Percentiles rank a stretch among this genome's conserved stretches.
These are phyloP conservation scores for Psylliodes chrysocephalus DNA, from an alignment of 2,888 invertebrate genomes.

Conservation along the genomic window DNA sequence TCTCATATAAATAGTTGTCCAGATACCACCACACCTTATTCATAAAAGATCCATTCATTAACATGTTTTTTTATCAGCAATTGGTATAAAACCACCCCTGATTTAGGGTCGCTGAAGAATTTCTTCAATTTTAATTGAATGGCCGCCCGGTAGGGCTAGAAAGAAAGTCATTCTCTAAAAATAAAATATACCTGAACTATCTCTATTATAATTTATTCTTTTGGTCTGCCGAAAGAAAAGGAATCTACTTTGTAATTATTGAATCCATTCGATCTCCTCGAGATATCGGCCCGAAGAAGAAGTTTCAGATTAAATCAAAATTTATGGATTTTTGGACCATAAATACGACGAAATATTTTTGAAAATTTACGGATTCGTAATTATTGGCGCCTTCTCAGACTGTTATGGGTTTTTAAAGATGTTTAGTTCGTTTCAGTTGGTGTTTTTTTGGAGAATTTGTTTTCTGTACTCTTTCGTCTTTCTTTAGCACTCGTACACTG, in stretches of 20 bases:
- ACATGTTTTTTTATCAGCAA: slow-evolving; percentile 16
- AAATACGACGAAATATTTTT: slow-evolving; percentile 1
- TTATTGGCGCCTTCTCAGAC: slow-evolving; percentile 6
- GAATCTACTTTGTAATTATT: slow-evolving; percentile 42
- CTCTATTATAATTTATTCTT: slow-evolving; percentile 47
- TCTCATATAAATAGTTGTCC: not conserved
- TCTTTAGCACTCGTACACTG: too few relatives aligned
- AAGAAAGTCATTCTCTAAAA: slow-evolving; percentile 35
- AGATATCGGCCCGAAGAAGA: slow-evolving; percentile 6
- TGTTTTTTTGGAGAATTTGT: too few relatives aligned
- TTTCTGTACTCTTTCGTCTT: too few relatives aligned
- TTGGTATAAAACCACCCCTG: slow-evolving; percentile 14
- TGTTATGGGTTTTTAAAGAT: not conserved
- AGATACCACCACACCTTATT: not conserved
- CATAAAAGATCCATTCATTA: not conserved
- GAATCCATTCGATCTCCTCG: slow-evolving; percentile 21
- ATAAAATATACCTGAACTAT: slow-evolving; percentile 38
- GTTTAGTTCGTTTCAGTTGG: too few relatives aligned
- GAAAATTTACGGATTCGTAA: slow-evolving; percentile 1
- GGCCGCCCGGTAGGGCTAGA: slow-evolving; percentile 1
- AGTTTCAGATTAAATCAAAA: slow-evolving; percentile 24
- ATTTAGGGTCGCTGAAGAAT: slow-evolving; percentile 14
- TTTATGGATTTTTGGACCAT: slow-evolving; percentile 2
- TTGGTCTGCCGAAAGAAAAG: slow-evolving; percentile 40
- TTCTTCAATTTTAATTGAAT: slow-evolving; percentile 26